Evolutionary conservation across 2,113 vertebrate species (phyloP), one percentile per base, ranked within the genome.

Genomic region (Ploceus nigricollis): DNA sequence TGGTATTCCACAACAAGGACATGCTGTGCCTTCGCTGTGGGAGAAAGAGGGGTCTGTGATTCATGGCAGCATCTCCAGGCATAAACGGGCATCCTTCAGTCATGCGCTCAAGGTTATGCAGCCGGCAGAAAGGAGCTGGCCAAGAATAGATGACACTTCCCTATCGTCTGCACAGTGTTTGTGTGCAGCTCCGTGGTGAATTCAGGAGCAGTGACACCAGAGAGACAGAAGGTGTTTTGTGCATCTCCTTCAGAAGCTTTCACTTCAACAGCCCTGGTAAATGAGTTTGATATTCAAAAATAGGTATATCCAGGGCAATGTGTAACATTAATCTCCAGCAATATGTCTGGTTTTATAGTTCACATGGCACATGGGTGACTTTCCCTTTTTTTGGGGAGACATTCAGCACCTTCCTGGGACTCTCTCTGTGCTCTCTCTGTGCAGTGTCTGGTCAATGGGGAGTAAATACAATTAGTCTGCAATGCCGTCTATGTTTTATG

Each of bases 1-100:
- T 63, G 47, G 66, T 76, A 28, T 76, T 92, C 45, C 50, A 91
- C 58, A 73, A 12, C 72, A 97, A 92, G 93, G 95, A 92, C 53
- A 21, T 5, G 1, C 27, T 69, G 68, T 70, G 90, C 72, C 76
- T 90, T 65, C 1, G 1, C 77, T 76, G 85, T 54, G 61, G 64
- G 78, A 91, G 85, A 80, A 81, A 35, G 13, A 30, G 61, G 92
- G 92, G 37, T 63, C 71, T 65, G 58, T 95, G 94, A 92, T 94
- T 94, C 90, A 72, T 51, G 80, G 25, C 65, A 70, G 53, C 69
- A 5, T 87, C 87, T 96, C 81, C 79, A 85, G 85, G 58, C 51
- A 35, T 24, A 58, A 87, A 92, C 5, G 53, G 93, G 90, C 88
- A 87, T 85, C 93, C 92, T 89, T 94, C 87, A 86, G 3, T 82